Base-by-base conservation (phyloP, 2,113 vertebrate genomes). In the Australoheros scitulus region DNA sequence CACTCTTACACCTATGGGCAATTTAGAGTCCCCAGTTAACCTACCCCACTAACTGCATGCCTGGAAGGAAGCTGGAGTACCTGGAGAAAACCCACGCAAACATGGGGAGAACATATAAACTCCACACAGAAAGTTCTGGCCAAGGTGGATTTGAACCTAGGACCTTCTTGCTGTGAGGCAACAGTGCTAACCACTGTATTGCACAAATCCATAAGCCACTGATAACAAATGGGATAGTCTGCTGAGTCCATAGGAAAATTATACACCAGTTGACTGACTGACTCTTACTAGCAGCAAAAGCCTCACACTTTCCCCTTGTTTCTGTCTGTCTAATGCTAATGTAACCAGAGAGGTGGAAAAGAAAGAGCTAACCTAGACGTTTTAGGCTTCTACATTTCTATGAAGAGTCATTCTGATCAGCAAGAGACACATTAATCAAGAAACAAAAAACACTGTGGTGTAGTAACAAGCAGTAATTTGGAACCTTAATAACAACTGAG, bases 401-500 rank as follows among this genome's bases (percentile, higher is more conserved):
- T 55, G 18, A 74, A 34, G 52, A 14, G 15, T 55, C 52, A 2
- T 56, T 74, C 11, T 6, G 47, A 20, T 34, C 70, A 74, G 52
- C 52, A 58, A 64, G 10, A 79, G 61, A 63, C 32, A 5, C 5
- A 61, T 57, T 91, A 84, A 81, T 91, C 82, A 92, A 81, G 77
- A 63, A 32, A 61, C 36, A 22, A 83, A 87, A 79, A 55, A 76
- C 85, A 79, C 60, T 11, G 7, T 22, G 60, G 24, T 74, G 58
- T 81, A 84, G 82, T 89, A 76, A 78, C 57, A 81, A n/a, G 38
- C 34, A 50, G 15, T 64, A 82, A 72, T 89, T 88, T 86, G 65
- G 22, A 82, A 22, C 79, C 65, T 15, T 11, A 65, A 11, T 43
- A 68, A 57, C 72, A 70, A 36, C 78, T 20, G 77, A 47, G 50